Evolutionary conservation across 2,888 invertebrate species (phyloP), one percentile per base, ranked within the genome.

Genomic region (Acanthosoma haemorrhoidale): DNA sequence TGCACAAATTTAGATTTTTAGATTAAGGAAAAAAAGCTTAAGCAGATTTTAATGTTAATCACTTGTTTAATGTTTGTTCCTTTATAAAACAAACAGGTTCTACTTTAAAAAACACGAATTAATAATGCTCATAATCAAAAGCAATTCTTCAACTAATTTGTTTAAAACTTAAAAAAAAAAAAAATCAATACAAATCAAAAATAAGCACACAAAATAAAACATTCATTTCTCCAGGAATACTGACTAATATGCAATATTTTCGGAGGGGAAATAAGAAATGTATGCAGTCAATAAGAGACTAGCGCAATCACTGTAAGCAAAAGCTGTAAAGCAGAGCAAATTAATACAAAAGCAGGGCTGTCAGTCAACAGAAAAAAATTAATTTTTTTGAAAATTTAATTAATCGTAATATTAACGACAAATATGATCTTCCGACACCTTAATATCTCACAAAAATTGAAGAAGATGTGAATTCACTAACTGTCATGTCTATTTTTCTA

Each of bases 341-440:
- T 51, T 51, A n/a, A 25, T 51, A 51, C 51, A 51, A 51, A 51
- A 51, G 51, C 51, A 51, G 51, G 51, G 51, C 51, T 51, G 51
- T 51, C 51, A 25, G 25, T 51, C 29, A n/a, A 25, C 21, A 13
- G 8, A 25, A 51, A n/a, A 25, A 25, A 2, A 25, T 51, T 51
- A 25, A n/a, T 51, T 51, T 13, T 25, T 25, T 4, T 51, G 3
- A 51, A 51, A 8, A 51, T 32, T 32, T 25, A 21, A 43, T 11
- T 8, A 18, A 25, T n/a, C 13, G 2, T 51, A 51, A 51, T 1
- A 6, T 25, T n/a, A n/a, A n/a, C n/a, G n/a, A n/a, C n/a, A n/a
- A n/a, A n/a, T n/a, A n/a, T n/a, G n/a, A n/a, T n/a, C n/a, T n/a
- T n/a, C n/a, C n/a, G n/a, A n/a, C n/a, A n/a, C n/a, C n/a, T n/a